Evolutionary conservation across 1,140 invertebrate species (phyloP).

Genomic region (Monochamus saltuarius): DNA sequence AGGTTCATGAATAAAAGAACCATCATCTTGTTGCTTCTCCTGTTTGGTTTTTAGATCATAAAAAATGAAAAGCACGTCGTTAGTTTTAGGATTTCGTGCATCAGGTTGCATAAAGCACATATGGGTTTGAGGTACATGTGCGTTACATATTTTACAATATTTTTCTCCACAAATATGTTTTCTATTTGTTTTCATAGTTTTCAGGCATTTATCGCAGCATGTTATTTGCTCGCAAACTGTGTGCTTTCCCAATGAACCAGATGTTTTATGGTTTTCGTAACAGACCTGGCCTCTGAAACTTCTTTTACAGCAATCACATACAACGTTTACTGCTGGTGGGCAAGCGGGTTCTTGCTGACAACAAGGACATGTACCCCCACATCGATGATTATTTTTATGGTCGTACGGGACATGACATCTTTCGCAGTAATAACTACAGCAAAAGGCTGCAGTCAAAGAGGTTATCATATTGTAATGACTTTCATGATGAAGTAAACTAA

Average conservation of each 20-base stretch:
- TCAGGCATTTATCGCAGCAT: not conserved
- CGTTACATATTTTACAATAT: conserved; percentile 2
- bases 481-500: conserved; percentile 9
- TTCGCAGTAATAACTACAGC: conserved; percentile 8
- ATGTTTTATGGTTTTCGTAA: no score
- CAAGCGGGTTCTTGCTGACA: not conserved
- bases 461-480: no score
- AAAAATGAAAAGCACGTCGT: not conserved
- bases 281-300: no score
- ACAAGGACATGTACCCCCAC: conserved; percentile 4
- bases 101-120: conserved; percentile 8
- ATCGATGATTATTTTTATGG: not conserved
- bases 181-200: not conserved
- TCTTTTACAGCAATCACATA: not conserved
- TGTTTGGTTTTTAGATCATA: not conserved
- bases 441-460: conserved; percentile 11
- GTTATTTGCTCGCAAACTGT: not conserved
- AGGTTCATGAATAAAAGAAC: not conserved
- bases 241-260: no score
- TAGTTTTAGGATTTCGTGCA: not conserved
- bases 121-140: not conserved
- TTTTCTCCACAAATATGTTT: conserved; percentile 7
- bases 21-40: not conserved
- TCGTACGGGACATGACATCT: conserved; percentile 10
- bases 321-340: not conserved